Evolutionary conservation across 2,888 invertebrate genomes (phyloP), one percentile per base, ranked within the genome.

Genomic region (Stenchaetothrips biformis): DNA sequence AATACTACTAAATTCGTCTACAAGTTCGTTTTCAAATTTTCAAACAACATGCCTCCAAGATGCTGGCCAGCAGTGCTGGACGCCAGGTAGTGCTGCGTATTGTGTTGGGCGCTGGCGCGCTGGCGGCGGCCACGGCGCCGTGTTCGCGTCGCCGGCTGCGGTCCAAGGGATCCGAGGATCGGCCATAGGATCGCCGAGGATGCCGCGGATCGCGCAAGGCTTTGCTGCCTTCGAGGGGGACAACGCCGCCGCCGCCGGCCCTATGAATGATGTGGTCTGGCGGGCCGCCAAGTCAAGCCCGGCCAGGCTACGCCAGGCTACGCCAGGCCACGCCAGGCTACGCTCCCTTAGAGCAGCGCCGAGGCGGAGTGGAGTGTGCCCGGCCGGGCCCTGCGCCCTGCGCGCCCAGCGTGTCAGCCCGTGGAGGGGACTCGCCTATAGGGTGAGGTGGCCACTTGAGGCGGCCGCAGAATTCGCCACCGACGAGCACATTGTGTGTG

Each of bases 181-280:
- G 37, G 37, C 37, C 37, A 37, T 2, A 37, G 37, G 37, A 37
- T 37, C 37, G 37, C 37, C 37, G 4, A 37, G 37, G 37, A 37
- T 37, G 37, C 37, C 37, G 37, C n/a, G 37, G 37, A 37, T 4
- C 2, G 37, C 37, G 37, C 37, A 4, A 37, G 37, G 37, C 37
- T 37, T 37, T 37, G 37, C 37, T 37, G 37, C 37, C 37, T 37
- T 37, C 37, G 37, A 37, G 37, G 37, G 37, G 37, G 37, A 37
- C 37, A 37, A 4, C 1, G 37, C 37, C 37, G 37, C 37, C 37
- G 37, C 37, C 37, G 37, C 2, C 37, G 53, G 16, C 13, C 13
- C 67, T 74, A 74, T 74, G 67, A 74, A 74, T 74, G 67, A 74
- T 74, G 67, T 11, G 67, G 67, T 74, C 67, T 74, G 67, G 67